Conservation (phyloP, 2,888 invertebrate genomes). For the Ernsta delagoae region DNA sequence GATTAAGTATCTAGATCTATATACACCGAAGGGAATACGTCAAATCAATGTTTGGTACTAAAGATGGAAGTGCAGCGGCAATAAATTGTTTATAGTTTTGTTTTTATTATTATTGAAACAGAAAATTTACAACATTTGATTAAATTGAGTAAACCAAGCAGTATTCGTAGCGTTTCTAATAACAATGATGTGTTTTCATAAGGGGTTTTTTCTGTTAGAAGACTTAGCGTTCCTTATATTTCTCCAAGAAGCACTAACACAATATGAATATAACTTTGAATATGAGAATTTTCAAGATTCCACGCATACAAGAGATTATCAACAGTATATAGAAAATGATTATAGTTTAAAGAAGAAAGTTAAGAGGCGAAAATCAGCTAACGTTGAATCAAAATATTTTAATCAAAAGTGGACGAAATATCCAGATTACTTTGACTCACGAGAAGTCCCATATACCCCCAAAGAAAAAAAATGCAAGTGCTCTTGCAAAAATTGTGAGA, state of each 20-base stretch:
- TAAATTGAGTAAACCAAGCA: too few relatives aligned
- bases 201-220: too few relatives aligned
- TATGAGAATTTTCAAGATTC: background rate
- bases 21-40: background rate
- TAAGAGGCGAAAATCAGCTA: constrained; percentile 14
- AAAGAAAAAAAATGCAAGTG: constrained; percentile 31
- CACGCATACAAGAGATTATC: constrained; percentile 29
- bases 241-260: background rate
- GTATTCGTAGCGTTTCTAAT: too few relatives aligned
- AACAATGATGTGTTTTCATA: too few relatives aligned
- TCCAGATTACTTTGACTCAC: constrained; percentile 20
- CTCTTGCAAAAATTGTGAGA: constrained; percentile 43
- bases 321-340: constrained; percentile 17
- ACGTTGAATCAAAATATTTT: background rate
- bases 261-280: constrained; percentile 16
- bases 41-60: too few relatives aligned
- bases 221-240: constrained; percentile 10
- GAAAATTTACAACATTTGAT: too few relatives aligned
- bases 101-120: too few relatives aligned
- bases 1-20: background rate
- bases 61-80: too few relatives aligned
- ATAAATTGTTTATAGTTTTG: too few relatives aligned
- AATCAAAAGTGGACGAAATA: background rate
- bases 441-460: constrained; percentile 19
- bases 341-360: constrained; percentile 13